Percentiles rank a stretch among this genome's conserved stretches.
Evolutionary conservation across 2,888 invertebrate genomes (phyloP).

Genomic region (Ectobius pallidus): DNA sequence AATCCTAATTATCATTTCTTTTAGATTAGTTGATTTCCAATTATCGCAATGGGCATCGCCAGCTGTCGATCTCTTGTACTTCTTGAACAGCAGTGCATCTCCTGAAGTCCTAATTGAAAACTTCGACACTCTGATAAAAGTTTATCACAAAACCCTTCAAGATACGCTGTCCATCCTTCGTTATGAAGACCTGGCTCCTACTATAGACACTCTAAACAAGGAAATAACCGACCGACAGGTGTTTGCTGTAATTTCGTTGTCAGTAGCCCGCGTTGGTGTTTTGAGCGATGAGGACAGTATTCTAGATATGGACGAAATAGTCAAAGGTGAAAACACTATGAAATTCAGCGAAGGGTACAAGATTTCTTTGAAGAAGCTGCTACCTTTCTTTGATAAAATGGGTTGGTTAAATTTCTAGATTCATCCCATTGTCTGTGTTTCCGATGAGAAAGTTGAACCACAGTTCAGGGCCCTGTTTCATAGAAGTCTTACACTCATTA

Average conservation of each 20-base stretch:
- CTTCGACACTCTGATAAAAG: background rate
- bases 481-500: too few relatives aligned
- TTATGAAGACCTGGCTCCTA: background rate
- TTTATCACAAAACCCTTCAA: background rate
- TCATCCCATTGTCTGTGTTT: too few relatives aligned
- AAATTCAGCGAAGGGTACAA: background rate
- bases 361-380: background rate
- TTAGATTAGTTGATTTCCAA: slow-evolving; percentile 1
- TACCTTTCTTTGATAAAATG: background rate
- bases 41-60: background rate
- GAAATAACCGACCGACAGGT: background rate
- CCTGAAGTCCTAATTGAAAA: background rate
- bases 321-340: background rate
- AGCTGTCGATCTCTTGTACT: background rate
- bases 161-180: background rate
- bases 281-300: background rate
- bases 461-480: too few relatives aligned
- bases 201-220: background rate
- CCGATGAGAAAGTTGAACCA: too few relatives aligned
- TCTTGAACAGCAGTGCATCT: background rate
- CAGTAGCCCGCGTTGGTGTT: background rate
- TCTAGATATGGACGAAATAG: background rate
- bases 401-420: background rate
- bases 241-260: background rate
- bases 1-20: too few relatives aligned